Percentiles rank a stretch among this genome's conserved stretches.
Evolutionary conservation across 2,113 vertebrate genomes (phyloP).

Genomic region (Camelus dromedarius): DNA sequence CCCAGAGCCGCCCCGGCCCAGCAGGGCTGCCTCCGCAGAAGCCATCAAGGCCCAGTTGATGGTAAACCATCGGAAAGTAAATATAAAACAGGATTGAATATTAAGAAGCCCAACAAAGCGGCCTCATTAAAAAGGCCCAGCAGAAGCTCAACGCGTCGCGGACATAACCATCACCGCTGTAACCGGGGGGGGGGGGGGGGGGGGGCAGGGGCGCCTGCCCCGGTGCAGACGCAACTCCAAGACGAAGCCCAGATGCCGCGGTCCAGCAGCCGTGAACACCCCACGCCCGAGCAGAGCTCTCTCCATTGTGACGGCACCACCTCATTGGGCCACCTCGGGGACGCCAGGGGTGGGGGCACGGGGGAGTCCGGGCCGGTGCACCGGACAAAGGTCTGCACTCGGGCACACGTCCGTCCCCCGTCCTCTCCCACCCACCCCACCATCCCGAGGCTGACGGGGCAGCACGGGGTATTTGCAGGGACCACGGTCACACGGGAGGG

Average conservation of each 20-base stretch:
- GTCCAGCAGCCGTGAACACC: constrained; percentile 45
- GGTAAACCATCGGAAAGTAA: constrained; percentile 67
- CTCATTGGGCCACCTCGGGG: neutral
- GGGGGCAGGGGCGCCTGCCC: neutral
- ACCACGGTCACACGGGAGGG: neutral
- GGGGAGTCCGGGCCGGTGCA: neutral
- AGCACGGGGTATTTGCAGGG: neutral
- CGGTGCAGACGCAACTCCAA: constrained; percentile 31
- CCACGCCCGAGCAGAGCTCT: constrained; percentile 20
- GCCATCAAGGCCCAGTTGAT: constrained; percentile 62
- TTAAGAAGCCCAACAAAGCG: constrained; percentile 74
- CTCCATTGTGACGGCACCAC: neutral
- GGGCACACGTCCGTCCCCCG: accelerated
- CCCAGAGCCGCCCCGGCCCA: neutral
- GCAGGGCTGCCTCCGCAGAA: neutral
- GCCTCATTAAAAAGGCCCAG: constrained; percentile 74
- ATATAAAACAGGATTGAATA: constrained; percentile 78
- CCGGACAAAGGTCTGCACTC: neutral
- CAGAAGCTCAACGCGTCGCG: neutral
- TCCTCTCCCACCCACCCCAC: accelerated
- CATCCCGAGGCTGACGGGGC: neutral
- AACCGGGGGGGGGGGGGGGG: neutral
- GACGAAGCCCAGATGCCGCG: neutral
- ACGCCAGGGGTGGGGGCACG: accelerated
- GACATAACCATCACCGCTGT: constrained; percentile 47